Percentiles rank a stretch among this genome's conserved stretches.
Evolutionary conservation across 1,140 invertebrate species (phyloP).

Genomic region (Drosophila takahashii): DNA sequence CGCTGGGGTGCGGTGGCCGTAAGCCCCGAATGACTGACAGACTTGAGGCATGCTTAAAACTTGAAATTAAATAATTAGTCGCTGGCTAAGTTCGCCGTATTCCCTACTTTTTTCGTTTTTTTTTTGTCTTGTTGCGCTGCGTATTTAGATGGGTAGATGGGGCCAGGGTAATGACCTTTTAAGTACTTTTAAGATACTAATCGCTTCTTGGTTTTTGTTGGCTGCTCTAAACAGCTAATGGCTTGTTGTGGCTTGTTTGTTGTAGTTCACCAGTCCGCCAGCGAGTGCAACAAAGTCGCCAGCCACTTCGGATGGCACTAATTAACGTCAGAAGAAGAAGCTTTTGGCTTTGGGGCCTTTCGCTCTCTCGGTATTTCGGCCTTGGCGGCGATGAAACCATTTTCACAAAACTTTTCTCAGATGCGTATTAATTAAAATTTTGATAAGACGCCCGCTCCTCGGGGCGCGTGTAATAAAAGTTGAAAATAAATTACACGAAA

Average conservation of each 20-base stretch:
- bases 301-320: slow-evolving; percentile 73
- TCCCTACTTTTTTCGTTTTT: neutral
- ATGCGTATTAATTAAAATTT: slow-evolving; percentile 83
- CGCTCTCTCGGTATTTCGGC: slow-evolving; percentile 18
- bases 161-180: slow-evolving; percentile 79
- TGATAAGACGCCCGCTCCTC: slow-evolving; percentile 54
- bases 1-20: slow-evolving; percentile 7
- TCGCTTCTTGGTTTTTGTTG: slow-evolving; percentile 56
- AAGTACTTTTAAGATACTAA: slow-evolving; percentile 83
- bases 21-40: slow-evolving; percentile 60
- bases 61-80: slow-evolving; percentile 83
- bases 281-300: slow-evolving; percentile 62
- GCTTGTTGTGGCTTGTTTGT: slow-evolving; percentile 57
- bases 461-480: slow-evolving; percentile 62
- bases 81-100: slow-evolving; percentile 64
- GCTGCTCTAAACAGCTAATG: slow-evolving; percentile 60
- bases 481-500: slow-evolving; percentile 79
- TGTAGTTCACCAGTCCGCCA: slow-evolving; percentile 49
- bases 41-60: slow-evolving; percentile 72
- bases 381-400: slow-evolving; percentile 51
- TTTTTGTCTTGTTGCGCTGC: slow-evolving; percentile 18
- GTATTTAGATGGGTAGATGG: slow-evolving; percentile 46
- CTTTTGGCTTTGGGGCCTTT: slow-evolving; percentile 34
- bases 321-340: slow-evolving; percentile 63
- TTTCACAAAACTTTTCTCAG: slow-evolving; percentile 73